These are phyloP conservation scores for Dugesia japonica DNA, from an alignment of 2,888 invertebrate genomes.

Conservation along the genomic window DNA sequence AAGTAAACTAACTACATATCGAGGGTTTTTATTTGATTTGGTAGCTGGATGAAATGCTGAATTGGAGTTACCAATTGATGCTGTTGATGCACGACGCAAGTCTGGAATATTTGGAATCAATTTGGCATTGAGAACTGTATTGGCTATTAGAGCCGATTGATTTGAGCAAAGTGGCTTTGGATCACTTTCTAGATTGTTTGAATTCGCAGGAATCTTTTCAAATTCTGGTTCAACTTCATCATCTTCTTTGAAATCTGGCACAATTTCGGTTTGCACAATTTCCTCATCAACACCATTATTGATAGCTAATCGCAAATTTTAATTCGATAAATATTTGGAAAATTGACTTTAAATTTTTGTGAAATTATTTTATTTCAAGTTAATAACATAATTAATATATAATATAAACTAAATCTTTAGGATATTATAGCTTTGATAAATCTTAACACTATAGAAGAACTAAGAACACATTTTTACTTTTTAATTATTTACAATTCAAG, in stretches of 20 bases:
- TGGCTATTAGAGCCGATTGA: background rate
- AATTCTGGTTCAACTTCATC: background rate
- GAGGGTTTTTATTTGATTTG: background rate
- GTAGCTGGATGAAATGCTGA: conserved; percentile 2
- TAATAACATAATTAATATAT: too few relatives aligned
- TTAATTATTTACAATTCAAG: too few relatives aligned
- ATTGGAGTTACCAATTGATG: background rate
- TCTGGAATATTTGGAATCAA: conserved; percentile 3
- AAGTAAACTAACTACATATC: background rate
- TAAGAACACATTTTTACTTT: too few relatives aligned
- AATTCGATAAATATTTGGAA: too few relatives aligned
- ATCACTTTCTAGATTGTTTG: background rate
- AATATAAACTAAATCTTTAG: too few relatives aligned
- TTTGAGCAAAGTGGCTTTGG: conserved; percentile 5
- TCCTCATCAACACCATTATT: background rate
- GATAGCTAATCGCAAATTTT: background rate
- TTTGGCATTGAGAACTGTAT: background rate
- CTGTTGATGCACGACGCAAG: background rate
- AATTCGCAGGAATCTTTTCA: background rate
- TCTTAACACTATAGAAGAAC: too few relatives aligned
- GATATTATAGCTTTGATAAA: too few relatives aligned
- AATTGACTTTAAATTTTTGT: too few relatives aligned
- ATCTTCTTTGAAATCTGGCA: background rate
- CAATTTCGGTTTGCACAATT: background rate
- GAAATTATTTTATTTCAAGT: too few relatives aligned